Evolutionary conservation across 1,140 invertebrate species (phyloP), one percentile per base, ranked within the genome.

Genomic region (Lineus longissimus): DNA sequence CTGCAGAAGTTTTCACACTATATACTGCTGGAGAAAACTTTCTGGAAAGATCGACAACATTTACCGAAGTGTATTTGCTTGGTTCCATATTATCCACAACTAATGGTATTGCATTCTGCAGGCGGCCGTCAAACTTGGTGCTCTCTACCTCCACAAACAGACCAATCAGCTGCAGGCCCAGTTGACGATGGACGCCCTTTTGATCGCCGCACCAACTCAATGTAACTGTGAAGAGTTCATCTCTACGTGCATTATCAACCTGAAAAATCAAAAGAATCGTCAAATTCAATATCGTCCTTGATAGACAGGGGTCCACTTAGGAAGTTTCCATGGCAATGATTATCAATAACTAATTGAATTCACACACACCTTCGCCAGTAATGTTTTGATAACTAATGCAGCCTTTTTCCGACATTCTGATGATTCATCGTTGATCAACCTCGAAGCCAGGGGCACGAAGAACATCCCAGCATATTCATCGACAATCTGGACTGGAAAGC

Each of bases 101-200:
- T n/a, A 86, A 63, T 2, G 88, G 84, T 0, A 91, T 75, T 2
- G 89, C 65, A 0, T 70, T 66, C 1, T 73, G 69, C 2, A 92
- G 70, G n/a, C 87, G 84, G 1, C 76, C 82, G 62, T 86, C 82
- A 70, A 93, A 93, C 0, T 85, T 76, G 2, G 85, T 80, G 45
- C 86, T 82, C 73, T 93, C 91, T 0, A 87, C 86, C 59, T 85
- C 86, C 0, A 90, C 87, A 81, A 93, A 93, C 33, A 89, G 74
- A 0, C 87, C 87, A 66, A 83, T 81, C 0, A 90, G 70, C 67
- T 88, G 87, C 0, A 86, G 85, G 0, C 86, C 88, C 64, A 91
- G 73, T 65, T 85, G 66, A 9, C 66, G 25, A 22, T 68, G 65
- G 22, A 30, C 33, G 17, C 71, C 15, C 71, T 76, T 64, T 13